Conservation (phyloP, 2,888 invertebrate species). For the Drosophila conformis region DNA sequence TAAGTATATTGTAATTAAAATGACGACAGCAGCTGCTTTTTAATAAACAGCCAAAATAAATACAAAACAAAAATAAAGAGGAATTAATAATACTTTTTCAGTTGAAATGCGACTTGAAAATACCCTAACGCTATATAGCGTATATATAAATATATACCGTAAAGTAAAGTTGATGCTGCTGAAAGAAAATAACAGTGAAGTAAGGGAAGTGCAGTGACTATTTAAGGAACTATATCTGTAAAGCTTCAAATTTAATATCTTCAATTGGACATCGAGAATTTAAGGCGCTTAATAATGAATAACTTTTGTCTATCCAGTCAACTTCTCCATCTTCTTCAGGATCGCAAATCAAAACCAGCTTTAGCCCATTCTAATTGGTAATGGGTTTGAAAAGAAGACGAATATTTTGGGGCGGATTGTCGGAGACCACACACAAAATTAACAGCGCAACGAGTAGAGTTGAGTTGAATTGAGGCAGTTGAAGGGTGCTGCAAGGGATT, state of each 20-base stretch:
- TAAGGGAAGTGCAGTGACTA: neutral
- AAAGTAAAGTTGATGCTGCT: neutral
- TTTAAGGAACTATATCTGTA: neutral
- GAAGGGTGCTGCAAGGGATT: slow-evolving; percentile 39
- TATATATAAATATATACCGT: too few relatives aligned
- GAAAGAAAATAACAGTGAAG: neutral
- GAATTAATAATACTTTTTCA: slow-evolving; percentile 26
- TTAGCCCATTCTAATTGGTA: neutral
- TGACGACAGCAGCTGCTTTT: slow-evolving; percentile 68
- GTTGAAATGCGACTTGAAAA: neutral
- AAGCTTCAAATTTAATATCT: neutral
- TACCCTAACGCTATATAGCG: neutral
- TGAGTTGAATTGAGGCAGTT: slow-evolving; percentile 5
- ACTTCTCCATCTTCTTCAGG: neutral
- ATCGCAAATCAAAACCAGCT: neutral
- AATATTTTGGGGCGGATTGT: slow-evolving; percentile 48
- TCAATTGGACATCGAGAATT: neutral
- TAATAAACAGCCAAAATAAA: slow-evolving; percentile 71
- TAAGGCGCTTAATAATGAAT: neutral
- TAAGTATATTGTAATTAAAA: slow-evolving; percentile 71
- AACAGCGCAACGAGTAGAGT: slow-evolving; percentile 34
- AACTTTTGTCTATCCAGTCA: neutral
- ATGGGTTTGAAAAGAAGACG: slow-evolving; percentile 18
- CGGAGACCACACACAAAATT: slow-evolving; percentile 41
- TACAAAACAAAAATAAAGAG: slow-evolving; percentile 32